Evolutionary conservation across 2,113 vertebrate genomes (phyloP).

Genomic region (Corythornis madagascariensis): DNA sequence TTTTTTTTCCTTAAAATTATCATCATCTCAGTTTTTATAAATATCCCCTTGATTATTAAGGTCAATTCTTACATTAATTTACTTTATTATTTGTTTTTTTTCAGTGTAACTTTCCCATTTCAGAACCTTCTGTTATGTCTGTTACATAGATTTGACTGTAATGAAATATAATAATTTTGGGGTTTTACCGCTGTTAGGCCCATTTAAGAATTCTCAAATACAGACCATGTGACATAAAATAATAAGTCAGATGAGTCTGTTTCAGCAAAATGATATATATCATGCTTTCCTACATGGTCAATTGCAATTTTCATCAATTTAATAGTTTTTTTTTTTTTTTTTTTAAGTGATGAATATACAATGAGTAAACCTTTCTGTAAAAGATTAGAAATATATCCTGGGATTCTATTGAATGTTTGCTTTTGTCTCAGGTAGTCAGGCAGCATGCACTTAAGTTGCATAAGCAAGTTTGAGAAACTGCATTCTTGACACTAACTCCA

Average conservation of each 20-base stretch:
- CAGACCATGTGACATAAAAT: background rate
- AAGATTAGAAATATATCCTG: background rate
- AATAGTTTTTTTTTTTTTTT: background rate
- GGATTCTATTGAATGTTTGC: background rate
- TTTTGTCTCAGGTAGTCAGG: background rate
- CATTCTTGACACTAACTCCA: slow-evolving; percentile 2
- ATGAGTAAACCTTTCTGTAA: background rate
- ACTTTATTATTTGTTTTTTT: background rate
- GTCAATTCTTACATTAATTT: background rate
- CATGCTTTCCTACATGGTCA: background rate
- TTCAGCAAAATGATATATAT: background rate
- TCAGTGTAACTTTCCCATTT: background rate
- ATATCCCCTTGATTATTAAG: background rate
- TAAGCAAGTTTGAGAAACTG: background rate
- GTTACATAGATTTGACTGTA: background rate
- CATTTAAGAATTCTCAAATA: background rate
- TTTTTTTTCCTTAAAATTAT: background rate
- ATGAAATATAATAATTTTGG: background rate
- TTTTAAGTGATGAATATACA: background rate
- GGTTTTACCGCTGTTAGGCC: background rate
- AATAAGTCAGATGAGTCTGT: background rate
- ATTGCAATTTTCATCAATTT: background rate
- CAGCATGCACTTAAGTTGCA: background rate
- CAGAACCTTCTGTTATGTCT: background rate
- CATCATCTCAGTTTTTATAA: background rate